Base-by-base conservation (phyloP, 2,888 invertebrate species). In the Platerodrilus igneus region DNA sequence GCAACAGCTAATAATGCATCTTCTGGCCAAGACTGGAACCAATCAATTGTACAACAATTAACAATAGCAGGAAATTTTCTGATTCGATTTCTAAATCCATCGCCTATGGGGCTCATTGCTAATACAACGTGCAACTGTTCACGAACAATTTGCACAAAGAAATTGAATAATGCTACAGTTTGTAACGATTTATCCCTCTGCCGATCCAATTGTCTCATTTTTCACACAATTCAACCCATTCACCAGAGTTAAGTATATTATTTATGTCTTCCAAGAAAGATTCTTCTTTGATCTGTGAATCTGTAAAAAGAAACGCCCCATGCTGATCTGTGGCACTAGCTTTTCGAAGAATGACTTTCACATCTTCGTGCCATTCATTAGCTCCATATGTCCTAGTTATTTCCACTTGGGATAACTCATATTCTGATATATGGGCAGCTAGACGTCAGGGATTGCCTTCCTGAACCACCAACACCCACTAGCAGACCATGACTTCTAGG, bases 11-110 rank as follows among this genome's bases (percentile, higher is more conserved):
- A 67, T 17, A 95, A 66, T 1, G 94, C 94, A 67, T 95, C 94
- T 57, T 87, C 80, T 0, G 96, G 95, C 96, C 96, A 95, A 31
- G 87, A 77, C 73, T 89, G 91, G 66, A 94, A 90, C 94, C 94
- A 94, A 65, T 94, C 92, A 47, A 94, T 93, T 1, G 93, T 94
- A 61, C 94, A 94, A 64, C 93, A 94, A 64, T 93, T 95, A 41
- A 94, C 89, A 13, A 95, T 77, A 0, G 92, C 83, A 0, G 94
- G 94, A 64, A 94, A 95, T 66, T 91, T 93, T 36, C 93, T 74
- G 17, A 94, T 81, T 36, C 88, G 76, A 53, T 80, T 83, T 30
- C 89, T 74, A 60, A 94, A 81, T 4, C 83, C 80, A 23, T 88
- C 87, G 3, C 93, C 93, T 49, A 91, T 92, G 0, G 85, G 92